These are phyloP conservation scores for Gastrophryne carolinensis DNA, from an alignment of 2,797 vertebrate species.

Conservation along the genomic window DNA sequence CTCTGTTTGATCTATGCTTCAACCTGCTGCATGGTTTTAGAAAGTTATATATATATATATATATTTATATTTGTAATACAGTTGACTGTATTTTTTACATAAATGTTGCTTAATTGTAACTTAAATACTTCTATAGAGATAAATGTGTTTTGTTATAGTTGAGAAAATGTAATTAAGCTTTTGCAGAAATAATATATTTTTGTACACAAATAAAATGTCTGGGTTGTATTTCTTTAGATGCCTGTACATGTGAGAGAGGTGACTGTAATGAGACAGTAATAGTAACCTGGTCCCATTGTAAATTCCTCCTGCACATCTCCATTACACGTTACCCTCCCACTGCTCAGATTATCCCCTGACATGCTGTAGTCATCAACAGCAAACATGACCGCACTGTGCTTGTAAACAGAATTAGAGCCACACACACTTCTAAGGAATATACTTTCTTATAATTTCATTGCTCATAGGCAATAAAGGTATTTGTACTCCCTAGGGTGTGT, in stretches of 20 bases:
- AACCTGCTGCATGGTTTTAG: constrained; percentile 28
- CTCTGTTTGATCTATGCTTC: constrained; percentile 1
- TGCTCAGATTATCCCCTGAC: neutral
- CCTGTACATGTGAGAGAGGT: too few relatives aligned
- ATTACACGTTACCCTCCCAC: too few relatives aligned
- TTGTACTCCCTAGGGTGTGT: too few relatives aligned
- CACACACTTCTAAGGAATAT: too few relatives aligned
- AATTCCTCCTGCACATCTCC: too few relatives aligned
- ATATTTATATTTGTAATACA: constrained; percentile 39
- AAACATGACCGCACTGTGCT: too few relatives aligned
- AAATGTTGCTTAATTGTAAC: constrained; percentile 77
- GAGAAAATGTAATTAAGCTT: constrained; percentile 74
- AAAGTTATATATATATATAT: constrained; percentile 19
- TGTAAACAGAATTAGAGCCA: too few relatives aligned
- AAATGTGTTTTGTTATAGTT: constrained; percentile 91
- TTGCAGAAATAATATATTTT: constrained; percentile 90
- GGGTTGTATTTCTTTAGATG: constrained; percentile 50
- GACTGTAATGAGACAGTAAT: neutral
- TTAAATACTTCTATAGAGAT: constrained; percentile 84
- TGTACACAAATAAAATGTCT: constrained; percentile 82
- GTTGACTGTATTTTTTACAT: constrained; percentile 62
- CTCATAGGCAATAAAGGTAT: too few relatives aligned
- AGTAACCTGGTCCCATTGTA: too few relatives aligned
- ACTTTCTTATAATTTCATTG: too few relatives aligned
- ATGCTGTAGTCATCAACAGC: neutral